Conservation (phyloP, 2,797 vertebrate species). For the Poecilia velifera region DNA sequence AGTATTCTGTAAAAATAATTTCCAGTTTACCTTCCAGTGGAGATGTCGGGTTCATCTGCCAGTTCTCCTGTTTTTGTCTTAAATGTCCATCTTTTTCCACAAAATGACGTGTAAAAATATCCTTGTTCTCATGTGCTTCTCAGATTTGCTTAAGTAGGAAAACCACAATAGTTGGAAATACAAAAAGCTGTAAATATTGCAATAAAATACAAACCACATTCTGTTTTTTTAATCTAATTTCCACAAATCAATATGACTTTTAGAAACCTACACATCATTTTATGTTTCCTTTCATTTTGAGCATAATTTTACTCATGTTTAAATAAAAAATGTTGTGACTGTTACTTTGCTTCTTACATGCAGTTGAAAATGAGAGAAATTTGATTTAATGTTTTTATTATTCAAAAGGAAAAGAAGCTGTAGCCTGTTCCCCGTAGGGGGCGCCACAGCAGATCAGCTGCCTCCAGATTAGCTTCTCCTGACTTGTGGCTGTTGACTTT, state of each 20-base stretch:
- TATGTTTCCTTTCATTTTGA: conserved; percentile 10
- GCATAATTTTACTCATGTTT: neutral
- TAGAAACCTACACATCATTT: conserved; percentile 42
- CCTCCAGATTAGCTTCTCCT: neutral
- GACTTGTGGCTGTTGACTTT: neutral
- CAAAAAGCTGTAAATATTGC: conserved; percentile 4
- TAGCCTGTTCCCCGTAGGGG: neutral
- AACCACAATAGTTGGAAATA: neutral
- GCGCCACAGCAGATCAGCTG: neutral
- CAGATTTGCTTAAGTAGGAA: neutral
- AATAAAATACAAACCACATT: conserved; percentile 18
- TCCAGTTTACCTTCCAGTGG: neutral
- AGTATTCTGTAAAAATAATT: conserved; percentile 17
- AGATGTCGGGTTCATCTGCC: neutral
- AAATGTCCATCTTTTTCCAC: neutral
- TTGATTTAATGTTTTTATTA: neutral
- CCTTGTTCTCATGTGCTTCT: neutral
- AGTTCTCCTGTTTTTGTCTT: neutral
- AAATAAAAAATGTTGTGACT: neutral
- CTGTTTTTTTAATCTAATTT: conserved; percentile 30
- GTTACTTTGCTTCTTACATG: neutral
- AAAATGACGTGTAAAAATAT: neutral
- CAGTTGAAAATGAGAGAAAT: neutral
- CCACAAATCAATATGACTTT: neutral
- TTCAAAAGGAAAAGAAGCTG: neutral